Conservation (phyloP, 2,888 invertebrate genomes). For the Acrocyrtus sp. region DNA sequence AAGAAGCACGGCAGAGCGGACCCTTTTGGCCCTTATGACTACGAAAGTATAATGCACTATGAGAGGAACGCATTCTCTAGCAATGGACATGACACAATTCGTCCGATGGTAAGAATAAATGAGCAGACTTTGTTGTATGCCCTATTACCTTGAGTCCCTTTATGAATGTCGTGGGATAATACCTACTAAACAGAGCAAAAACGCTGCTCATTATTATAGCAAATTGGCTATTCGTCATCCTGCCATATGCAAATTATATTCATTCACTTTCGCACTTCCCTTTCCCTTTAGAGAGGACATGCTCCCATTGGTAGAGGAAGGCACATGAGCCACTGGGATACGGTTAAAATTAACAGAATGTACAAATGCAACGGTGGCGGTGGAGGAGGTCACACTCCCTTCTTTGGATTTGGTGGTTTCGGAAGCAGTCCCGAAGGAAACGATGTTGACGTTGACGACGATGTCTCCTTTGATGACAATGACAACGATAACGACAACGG, state of each 20-base stretch:
- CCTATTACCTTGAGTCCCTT: slow-evolving; percentile 23
- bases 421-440: slow-evolving; percentile 26
- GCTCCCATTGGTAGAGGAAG: slow-evolving; percentile 36
- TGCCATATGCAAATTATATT: no score
- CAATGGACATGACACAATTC: slow-evolving; percentile 46
- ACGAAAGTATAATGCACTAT: slow-evolving; percentile 44
- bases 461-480: slow-evolving; percentile 20
- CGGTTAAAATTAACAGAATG: slow-evolving; percentile 44
- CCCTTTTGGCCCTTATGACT: slow-evolving; percentile 40
- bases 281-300: slow-evolving; percentile 31
- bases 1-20: slow-evolving; percentile 46
- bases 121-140: no score
- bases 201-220: no score
- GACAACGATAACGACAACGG: neutral
- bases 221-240: no score
- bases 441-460: slow-evolving; percentile 19
- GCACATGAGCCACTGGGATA: slow-evolving; percentile 50
- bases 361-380: slow-evolving; percentile 41
- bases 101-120: slow-evolving; percentile 40
- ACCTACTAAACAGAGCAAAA: no score
- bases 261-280: slow-evolving; percentile 17
- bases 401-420: slow-evolving; percentile 18
- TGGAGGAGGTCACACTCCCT: slow-evolving; percentile 11
- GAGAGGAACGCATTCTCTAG: slow-evolving; percentile 41
- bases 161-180: slow-evolving; percentile 25